Evolutionary conservation across 2,888 invertebrate species (phyloP).

Genomic region (Orthosia gracilis): DNA sequence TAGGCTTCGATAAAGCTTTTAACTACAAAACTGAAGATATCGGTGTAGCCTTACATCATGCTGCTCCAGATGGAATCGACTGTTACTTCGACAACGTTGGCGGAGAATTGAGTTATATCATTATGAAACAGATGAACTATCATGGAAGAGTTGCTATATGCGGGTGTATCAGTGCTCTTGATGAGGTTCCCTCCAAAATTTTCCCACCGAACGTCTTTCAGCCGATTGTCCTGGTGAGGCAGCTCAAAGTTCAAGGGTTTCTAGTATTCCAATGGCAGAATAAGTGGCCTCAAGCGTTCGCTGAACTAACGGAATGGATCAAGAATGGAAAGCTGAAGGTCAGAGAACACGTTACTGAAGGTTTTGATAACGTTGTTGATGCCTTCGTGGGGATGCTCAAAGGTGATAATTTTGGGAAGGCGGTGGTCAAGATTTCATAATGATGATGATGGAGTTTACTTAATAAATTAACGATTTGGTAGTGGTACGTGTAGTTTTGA

Average conservation of each 20-base stretch:
- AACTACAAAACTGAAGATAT: conserved; percentile 31
- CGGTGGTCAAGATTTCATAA: conserved; percentile 14
- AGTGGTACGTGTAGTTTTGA: not conserved
- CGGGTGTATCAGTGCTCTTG: not conserved
- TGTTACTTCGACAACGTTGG: conserved; percentile 35
- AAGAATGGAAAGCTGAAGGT: conserved; percentile 92
- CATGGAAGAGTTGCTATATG: conserved; percentile 18
- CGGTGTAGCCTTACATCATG: not conserved
- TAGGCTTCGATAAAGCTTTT: conserved; percentile 92
- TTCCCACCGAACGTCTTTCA: not conserved
- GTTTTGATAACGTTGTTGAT: conserved; percentile 93
- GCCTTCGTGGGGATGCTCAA: conserved; percentile 91
- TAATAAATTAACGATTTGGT: not conserved
- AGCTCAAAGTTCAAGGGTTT: conserved; percentile 91
- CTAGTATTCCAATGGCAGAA: conserved; percentile 84
- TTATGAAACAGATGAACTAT: conserved; percentile 4
- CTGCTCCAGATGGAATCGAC: conserved; percentile 24
- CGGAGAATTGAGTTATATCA: conserved; percentile 5
- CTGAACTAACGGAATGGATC: conserved; percentile 91
- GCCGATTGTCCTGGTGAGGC: not conserved
- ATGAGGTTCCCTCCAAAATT: not conserved
- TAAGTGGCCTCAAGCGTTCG: conserved; percentile 87
- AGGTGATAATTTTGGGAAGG: conserved; percentile 87
- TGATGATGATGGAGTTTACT: not conserved
- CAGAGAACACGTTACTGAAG: conserved; percentile 92